Evolutionary conservation across 1,140 invertebrate genomes (phyloP), one percentile per base, ranked within the genome.

Genomic region (Pemphigus obesinymphae): DNA sequence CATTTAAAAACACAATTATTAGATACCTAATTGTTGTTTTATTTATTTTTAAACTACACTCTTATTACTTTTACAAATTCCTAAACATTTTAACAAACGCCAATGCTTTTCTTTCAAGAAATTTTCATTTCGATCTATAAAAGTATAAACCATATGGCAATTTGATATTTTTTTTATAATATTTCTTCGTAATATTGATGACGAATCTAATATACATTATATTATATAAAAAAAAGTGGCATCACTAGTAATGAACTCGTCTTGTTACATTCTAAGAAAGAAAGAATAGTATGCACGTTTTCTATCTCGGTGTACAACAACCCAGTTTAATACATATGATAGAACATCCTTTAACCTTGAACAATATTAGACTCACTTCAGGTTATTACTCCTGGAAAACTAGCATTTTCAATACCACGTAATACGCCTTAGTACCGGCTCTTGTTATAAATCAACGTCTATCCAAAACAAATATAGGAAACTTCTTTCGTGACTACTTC

Each of bases 331-430:
- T 50, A 73, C 70, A 50, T 53, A 37, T 26, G n/a, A 43, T 72
- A 23, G 68, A 55, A 68, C 34, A 29, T 82, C 66, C 45, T 70
- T 72, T 58, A 72, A 82, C 70, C 82, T 73, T 73, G 63, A 73
- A 82, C 34, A 73, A 73, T 72, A 72, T 82, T 70, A 82, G 63
- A 43, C 68, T 73, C 82, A 82, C 70, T 82, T 82, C 82, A 73
- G 82, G 82, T 82, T 82, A 72, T 82, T 82, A 85, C 84, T 83
- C 82, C 84, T 83, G 23, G 50, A 40, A 37, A 43, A 63, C 76
- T 63, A 63, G 55, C 37, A 45, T 63, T 80, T 80, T 43, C 40
- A 80, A 80, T 80, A 29, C 37, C 37, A 78, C 26, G 23, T 80
- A 80, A 63, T 80, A 63, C 17, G 43, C 40, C 55, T 45, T 80